A percentile compares a stretch with the other conserved stretches of the same genome.
Conservation (phyloP, 2,113 vertebrate genomes). For the Trachemys scripta region DNA sequence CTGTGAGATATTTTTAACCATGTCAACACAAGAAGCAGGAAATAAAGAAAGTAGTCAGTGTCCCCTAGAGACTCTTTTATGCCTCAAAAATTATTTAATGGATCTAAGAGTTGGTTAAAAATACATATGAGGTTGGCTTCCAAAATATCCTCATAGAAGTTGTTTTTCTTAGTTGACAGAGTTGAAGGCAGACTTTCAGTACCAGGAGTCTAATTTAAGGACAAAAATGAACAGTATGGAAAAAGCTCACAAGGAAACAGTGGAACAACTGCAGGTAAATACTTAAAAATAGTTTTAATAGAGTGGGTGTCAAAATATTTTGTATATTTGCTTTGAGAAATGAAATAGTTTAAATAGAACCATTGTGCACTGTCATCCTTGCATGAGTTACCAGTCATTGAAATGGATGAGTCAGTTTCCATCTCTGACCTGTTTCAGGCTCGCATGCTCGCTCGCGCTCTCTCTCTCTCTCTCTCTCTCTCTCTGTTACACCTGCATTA, state of each 20-base stretch:
- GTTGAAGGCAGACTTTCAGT: slow-evolving; percentile 98
- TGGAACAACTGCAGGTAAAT: slow-evolving; percentile 95
- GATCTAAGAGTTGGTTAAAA: background rate
- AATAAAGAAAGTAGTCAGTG: background rate
- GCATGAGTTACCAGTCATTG: fast-evolving
- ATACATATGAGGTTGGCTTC: background rate
- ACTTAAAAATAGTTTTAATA: background rate
- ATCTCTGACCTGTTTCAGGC: background rate
- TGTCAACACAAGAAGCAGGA: background rate
- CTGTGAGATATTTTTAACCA: background rate
- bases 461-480: background rate
- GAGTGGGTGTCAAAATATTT: background rate
- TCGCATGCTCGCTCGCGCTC: background rate
- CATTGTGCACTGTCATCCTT: background rate
- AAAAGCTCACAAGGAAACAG: slow-evolving; percentile 96
- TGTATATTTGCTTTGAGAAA: background rate
- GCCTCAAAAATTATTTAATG: background rate
- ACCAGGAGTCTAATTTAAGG: slow-evolving; percentile 97
- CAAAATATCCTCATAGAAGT: background rate
- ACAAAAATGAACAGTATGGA: slow-evolving; percentile 99
- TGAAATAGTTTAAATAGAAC: background rate
- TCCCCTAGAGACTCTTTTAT: background rate
- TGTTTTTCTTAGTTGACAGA: slow-evolving; percentile 89
- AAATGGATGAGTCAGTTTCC: background rate
- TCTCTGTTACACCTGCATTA: background rate